Evolutionary conservation across 2,113 vertebrate species (phyloP).

Genomic region (Ellobius talpinus): DNA sequence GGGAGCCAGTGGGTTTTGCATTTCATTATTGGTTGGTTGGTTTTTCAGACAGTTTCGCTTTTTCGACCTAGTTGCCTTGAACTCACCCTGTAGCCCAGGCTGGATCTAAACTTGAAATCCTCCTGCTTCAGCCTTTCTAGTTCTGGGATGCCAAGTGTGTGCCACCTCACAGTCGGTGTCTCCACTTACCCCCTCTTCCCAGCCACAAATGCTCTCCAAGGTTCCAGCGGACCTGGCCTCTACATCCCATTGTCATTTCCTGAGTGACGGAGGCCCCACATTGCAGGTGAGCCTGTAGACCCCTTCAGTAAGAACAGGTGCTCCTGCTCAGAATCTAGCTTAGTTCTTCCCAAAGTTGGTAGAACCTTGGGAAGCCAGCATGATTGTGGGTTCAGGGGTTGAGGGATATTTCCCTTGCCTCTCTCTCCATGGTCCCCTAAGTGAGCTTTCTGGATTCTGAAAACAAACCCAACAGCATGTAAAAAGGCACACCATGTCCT

Average conservation of each 20-base stretch:
- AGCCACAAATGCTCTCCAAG: background rate
- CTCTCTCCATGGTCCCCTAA: fast-evolving
- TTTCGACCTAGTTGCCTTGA: background rate
- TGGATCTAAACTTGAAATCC: background rate
- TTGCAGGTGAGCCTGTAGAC: background rate
- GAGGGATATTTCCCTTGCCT: no score
- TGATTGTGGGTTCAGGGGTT: background rate
- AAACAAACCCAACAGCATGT: background rate
- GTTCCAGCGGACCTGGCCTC: background rate
- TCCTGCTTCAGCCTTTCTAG: background rate
- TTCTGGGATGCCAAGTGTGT: background rate
- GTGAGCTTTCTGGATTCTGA: no score
- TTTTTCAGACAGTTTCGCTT: background rate
- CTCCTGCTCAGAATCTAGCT: background rate
- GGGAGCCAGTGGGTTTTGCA: background rate
- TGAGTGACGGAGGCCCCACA: background rate
- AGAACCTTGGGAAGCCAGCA: background rate
- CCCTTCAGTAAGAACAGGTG: background rate
- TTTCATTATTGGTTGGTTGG: background rate
- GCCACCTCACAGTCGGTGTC: background rate
- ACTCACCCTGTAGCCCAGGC: background rate
- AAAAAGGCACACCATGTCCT: background rate
- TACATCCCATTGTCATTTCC: background rate
- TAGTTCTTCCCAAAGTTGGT: fast-evolving
- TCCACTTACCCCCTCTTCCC: no score